Conservation (phyloP, 2,113 vertebrate species). For the Bostrychus sinensis region DNA sequence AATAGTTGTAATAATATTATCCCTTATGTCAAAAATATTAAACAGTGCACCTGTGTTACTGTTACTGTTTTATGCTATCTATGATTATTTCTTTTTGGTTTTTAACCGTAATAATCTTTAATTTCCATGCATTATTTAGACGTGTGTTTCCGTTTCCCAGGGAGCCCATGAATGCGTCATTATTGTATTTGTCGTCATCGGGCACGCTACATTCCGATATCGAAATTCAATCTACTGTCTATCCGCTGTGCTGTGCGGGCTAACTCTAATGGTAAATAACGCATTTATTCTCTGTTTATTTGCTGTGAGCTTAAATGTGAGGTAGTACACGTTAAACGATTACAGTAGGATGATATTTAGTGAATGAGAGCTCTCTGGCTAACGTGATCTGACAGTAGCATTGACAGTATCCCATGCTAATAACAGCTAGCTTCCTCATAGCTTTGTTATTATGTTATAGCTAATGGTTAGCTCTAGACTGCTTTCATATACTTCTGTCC, state of each 20-base stretch:
- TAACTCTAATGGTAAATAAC: slow-evolving; percentile 46
- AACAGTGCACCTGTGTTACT: no score
- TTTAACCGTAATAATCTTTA: no score
- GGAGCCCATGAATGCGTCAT: slow-evolving; percentile 30
- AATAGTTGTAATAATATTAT: no score
- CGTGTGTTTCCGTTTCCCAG: no score
- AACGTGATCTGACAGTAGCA: slow-evolving; percentile 21
- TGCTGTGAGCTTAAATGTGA: neutral
- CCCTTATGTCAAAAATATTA: no score
- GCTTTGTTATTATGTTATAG: slow-evolving; percentile 24
- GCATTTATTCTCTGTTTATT: neutral
- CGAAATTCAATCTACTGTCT: slow-evolving; percentile 13
- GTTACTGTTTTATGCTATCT: no score
- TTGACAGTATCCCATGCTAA: slow-evolving; percentile 31
- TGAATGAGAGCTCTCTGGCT: neutral
- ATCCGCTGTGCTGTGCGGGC: slow-evolving; percentile 30
- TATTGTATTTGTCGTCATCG: slow-evolving; percentile 60
- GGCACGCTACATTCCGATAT: slow-evolving; percentile 22
- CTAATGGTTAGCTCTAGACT: neutral
- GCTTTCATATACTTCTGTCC: neutral
- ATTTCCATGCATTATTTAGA: no score
- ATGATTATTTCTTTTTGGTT: no score
- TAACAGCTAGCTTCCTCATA: slow-evolving; percentile 36
- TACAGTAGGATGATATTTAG: neutral
- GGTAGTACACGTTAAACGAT: neutral